Evolutionary conservation across 2,888 invertebrate genomes (phyloP).

Genomic region (Siphlonurus alternatus): DNA sequence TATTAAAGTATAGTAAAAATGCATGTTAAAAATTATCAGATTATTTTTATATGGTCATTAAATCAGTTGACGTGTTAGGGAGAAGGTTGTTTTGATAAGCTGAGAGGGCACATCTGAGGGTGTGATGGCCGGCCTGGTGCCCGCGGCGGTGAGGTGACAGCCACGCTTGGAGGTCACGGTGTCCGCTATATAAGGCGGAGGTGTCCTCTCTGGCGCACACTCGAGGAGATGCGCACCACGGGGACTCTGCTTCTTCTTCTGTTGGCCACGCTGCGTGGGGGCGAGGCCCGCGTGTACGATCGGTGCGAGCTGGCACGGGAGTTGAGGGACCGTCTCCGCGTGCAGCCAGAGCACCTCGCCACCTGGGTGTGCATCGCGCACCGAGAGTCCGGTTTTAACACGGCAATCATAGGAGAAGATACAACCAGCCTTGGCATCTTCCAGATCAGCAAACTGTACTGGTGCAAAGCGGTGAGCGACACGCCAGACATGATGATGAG

Average conservation of each 20-base stretch:
- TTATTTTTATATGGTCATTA: too few relatives aligned
- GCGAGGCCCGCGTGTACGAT: slow-evolving; percentile 30
- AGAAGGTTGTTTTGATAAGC: too few relatives aligned
- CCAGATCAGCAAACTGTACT: slow-evolving; percentile 51
- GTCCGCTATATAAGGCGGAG: neutral
- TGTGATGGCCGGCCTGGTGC: too few relatives aligned
- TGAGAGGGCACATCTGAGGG: too few relatives aligned
- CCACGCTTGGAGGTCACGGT: neutral
- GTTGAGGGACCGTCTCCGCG: slow-evolving; percentile 34
- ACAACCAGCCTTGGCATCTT: slow-evolving; percentile 26
- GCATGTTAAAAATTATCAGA: too few relatives aligned
- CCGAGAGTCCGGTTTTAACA: slow-evolving; percentile 51
- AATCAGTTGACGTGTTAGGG: too few relatives aligned
- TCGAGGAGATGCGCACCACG: neutral
- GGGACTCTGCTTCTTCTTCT: neutral
- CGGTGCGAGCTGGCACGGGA: slow-evolving; percentile 55
- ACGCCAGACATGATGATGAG: too few relatives aligned
- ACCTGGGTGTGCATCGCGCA: slow-evolving; percentile 22
- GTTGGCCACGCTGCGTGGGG: neutral
- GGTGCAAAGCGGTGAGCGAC: slow-evolving; percentile 33
- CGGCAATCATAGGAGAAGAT: slow-evolving; percentile 40
- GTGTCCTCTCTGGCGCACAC: neutral
- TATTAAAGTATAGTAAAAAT: too few relatives aligned
- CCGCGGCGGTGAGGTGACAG: too few relatives aligned
- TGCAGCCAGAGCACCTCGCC: slow-evolving; percentile 29